A percentile compares a stretch with the other conserved stretches of the same genome.
Evolutionary conservation across 2,797 vertebrate genomes (phyloP).

Genomic region (Sphenodon punctatus): DNA sequence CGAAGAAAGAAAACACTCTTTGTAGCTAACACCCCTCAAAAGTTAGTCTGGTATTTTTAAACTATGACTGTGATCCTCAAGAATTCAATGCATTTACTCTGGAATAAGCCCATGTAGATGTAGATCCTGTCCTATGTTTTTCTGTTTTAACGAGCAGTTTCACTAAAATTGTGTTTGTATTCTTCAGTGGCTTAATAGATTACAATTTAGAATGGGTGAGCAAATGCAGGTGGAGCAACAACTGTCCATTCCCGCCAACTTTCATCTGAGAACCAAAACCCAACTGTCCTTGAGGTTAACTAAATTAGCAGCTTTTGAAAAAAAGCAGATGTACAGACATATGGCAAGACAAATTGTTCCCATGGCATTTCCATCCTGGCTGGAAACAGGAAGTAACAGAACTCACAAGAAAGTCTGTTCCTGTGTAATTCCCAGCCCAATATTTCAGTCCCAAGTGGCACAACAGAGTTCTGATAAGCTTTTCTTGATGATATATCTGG

Average conservation of each 20-base stretch:
- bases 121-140: no score
- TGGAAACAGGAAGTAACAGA: constrained; percentile 15
- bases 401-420: not conserved
- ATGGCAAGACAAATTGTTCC: not conserved
- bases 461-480: constrained; percentile 39
- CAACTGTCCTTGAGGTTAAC: not conserved
- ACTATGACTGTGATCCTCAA: no score
- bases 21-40: not conserved
- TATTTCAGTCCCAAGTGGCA: constrained; percentile 22
- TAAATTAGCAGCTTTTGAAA: not conserved
- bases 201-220: not conserved
- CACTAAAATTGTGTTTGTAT: constrained; percentile 3
- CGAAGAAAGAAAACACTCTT: no score
- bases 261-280: constrained; percentile 33
- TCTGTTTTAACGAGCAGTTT: not conserved
- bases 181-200: constrained; percentile 15
- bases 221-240: constrained; percentile 2
- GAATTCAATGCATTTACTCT: no score
- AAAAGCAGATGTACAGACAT: not conserved
- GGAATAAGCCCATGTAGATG: no score
- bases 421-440: not conserved
- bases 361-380: not conserved
- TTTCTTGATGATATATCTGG: not conserved
- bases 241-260: constrained; percentile 12
- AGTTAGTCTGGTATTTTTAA: not conserved